Evolutionary conservation across 2,888 invertebrate species (phyloP).

Genomic region (Lasiommata megera): DNA sequence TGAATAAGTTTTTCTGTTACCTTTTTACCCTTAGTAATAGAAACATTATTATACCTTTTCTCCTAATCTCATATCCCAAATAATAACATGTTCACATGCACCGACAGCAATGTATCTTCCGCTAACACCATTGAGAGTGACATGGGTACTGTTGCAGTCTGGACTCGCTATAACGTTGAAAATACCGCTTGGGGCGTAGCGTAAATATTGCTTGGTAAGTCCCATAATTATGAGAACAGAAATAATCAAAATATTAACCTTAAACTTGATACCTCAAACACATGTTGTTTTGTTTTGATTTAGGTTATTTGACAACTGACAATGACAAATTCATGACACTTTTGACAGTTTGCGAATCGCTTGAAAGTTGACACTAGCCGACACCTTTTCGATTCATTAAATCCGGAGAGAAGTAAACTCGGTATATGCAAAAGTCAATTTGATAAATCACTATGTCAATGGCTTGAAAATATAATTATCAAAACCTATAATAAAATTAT

Average conservation of each 20-base stretch:
- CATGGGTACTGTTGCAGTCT: slow-evolving; percentile 90
- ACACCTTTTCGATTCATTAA: too few species aligned
- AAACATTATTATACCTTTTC: slow-evolving; percentile 83
- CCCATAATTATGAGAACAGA: slow-evolving; percentile 82
- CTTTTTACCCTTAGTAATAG: too few species aligned
- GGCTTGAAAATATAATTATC: too few species aligned
- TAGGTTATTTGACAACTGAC: background rate
- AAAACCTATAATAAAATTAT: too few species aligned
- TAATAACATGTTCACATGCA: slow-evolving; percentile 94
- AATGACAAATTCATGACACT: background rate
- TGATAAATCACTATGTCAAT: too few species aligned
- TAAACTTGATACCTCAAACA: background rate
- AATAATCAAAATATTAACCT: slow-evolving; percentile 10
- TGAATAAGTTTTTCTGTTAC: too few species aligned
- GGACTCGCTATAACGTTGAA: slow-evolving; percentile 93
- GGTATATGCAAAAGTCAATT: too few species aligned
- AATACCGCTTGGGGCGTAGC: slow-evolving; percentile 90
- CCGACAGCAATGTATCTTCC: slow-evolving; percentile 95
- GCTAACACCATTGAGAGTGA: slow-evolving; percentile 88
- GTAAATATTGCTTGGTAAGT: slow-evolving; percentile 95
- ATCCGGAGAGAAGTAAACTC: too few species aligned
- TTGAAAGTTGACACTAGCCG: too few species aligned
- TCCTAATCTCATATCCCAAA: slow-evolving; percentile 95
- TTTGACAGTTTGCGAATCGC: background rate
- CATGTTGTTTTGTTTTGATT: slow-evolving; percentile 3